Percentiles rank a stretch among this genome's conserved stretches.
Evolutionary conservation across 2,113 vertebrate species (phyloP).

Genomic region (Prionailurus bengalensis): DNA sequence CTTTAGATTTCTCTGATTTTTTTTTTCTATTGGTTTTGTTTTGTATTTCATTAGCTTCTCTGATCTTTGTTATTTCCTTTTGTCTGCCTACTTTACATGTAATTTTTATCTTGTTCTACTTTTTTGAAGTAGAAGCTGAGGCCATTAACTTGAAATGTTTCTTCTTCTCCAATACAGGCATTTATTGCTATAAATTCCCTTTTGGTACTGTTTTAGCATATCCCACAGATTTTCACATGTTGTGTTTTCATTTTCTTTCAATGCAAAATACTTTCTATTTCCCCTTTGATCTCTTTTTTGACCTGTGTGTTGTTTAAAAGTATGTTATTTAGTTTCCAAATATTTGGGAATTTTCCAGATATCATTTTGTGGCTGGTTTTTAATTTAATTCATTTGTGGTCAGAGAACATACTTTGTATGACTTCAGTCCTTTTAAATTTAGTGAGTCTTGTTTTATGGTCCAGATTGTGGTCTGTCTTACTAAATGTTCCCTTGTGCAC

Average conservation of each 20-base stretch:
- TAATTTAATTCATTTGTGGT: neutral
- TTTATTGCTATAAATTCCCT: slow-evolving; percentile 12
- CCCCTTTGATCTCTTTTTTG: neutral
- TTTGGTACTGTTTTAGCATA: neutral
- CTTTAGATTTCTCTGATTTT: slow-evolving; percentile 38
- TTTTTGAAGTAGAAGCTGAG: neutral
- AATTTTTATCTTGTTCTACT: slow-evolving; percentile 38
- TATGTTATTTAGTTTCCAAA: neutral
- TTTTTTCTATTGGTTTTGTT: slow-evolving; percentile 28
- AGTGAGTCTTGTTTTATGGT: slow-evolving; percentile 13
- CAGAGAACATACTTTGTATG: neutral
- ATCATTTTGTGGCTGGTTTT: neutral
- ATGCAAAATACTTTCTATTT: neutral
- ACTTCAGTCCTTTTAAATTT: neutral
- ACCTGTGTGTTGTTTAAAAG: neutral
- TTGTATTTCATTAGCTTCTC: neutral
- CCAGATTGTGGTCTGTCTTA: neutral
- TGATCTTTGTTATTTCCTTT: slow-evolving; percentile 31
- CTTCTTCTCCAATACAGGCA: neutral
- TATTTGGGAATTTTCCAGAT: slow-evolving; percentile 36
- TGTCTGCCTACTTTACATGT: neutral
- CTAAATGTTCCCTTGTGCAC: neutral
- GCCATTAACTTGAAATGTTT: neutral
- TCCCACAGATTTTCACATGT: neutral
- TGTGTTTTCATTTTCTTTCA: slow-evolving; percentile 32